A percentile compares a stretch with the other conserved stretches of the same genome.
These are phyloP conservation scores for Chorisops tibialis DNA, from an alignment of 2,888 invertebrate genomes.

Conservation along the genomic window DNA sequence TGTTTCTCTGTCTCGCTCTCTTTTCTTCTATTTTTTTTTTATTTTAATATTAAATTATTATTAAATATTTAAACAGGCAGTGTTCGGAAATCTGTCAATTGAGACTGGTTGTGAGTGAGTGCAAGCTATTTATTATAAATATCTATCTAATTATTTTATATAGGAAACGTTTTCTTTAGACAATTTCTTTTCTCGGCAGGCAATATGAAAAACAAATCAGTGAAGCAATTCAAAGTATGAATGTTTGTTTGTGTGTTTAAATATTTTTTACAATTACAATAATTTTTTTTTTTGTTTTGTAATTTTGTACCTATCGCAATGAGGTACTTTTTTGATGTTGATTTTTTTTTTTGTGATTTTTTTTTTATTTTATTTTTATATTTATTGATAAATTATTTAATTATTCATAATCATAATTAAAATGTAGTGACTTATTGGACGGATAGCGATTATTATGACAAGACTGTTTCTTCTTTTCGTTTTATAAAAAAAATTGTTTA, in stretches of 20 bases:
- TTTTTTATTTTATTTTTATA: neutral
- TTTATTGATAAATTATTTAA: neutral
- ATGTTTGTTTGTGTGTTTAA: conserved; percentile 10
- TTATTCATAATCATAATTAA: conserved; percentile 20
- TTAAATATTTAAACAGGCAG: neutral
- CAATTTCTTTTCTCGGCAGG: neutral
- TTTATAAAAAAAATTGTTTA: conserved; percentile 4
- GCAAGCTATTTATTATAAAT: too few relatives aligned
- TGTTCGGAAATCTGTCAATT: neutral
- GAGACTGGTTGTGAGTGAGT: too few relatives aligned
- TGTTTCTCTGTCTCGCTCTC: neutral
- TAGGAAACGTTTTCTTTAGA: too few relatives aligned
- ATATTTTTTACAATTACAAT: neutral
- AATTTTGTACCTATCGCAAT: conserved; percentile 5
- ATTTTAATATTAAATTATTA: neutral
- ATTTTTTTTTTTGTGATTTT: neutral
- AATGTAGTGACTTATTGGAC: conserved; percentile 32
- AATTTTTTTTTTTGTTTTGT: too few relatives aligned
- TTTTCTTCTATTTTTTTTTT: neutral
- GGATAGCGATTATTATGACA: conserved; percentile 38
- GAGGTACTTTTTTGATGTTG: conserved; percentile 1
- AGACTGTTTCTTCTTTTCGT: conserved; percentile 33
- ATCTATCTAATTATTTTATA: neutral
- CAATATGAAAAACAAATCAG: conserved; percentile 18
- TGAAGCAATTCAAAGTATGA: conserved; percentile 17